Evolutionary conservation across 2,888 invertebrate species (phyloP).

Genomic region (Tipula unca): DNA sequence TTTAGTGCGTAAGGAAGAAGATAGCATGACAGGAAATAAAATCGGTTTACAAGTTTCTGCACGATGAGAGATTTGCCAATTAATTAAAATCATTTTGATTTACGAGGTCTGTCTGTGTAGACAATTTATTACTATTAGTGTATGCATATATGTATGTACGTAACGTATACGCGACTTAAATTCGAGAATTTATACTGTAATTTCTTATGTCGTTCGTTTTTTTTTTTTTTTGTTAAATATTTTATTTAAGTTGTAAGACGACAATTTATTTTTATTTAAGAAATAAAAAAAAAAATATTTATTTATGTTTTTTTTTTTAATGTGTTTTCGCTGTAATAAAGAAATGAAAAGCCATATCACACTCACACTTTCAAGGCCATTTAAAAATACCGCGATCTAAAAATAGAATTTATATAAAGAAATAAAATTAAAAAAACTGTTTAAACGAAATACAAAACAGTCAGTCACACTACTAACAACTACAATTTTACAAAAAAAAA

Average conservation of each 20-base stretch:
- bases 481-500: not conserved
- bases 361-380: constrained; percentile 32
- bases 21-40: not conserved
- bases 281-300: not conserved
- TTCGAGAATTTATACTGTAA: not conserved
- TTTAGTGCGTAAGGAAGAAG: not conserved
- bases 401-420: constrained; percentile 29
- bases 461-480: not conserved
- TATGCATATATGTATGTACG: not conserved
- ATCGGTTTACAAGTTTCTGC: not conserved
- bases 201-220: not conserved
- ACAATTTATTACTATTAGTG: no score
- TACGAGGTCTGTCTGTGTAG: not conserved
- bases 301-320: not conserved
- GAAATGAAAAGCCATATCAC: constrained; percentile 14
- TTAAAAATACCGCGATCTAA: constrained; percentile 34
- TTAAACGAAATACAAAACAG: not conserved
- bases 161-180: not conserved
- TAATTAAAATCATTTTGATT: not conserved
- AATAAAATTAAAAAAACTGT: not conserved
- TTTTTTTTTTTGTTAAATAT: not conserved
- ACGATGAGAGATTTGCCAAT: not conserved
- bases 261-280: not conserved
- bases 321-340: not conserved
- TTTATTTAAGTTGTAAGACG: not conserved